Base-by-base conservation (phyloP, 2,797 vertebrate species). In the Eupleurogrammus muticus region DNA sequence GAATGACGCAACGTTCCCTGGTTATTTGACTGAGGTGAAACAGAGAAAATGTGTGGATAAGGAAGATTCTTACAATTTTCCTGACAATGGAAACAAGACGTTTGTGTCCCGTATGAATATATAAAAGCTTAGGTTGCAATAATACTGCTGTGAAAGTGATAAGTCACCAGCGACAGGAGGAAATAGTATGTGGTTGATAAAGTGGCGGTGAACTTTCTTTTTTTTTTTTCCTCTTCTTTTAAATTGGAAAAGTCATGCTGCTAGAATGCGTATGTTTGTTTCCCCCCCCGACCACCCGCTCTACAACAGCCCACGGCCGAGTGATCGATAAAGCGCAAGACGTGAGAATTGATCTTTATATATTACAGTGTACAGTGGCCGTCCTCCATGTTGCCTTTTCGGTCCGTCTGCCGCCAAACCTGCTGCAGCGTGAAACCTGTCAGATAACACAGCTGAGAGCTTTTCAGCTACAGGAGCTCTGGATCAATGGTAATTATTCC, bases 401-500 rank as follows among this genome's bases (percentile, higher is more conserved):
- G 73, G 66, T 72, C 79, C 68, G 62, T 50, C 76, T 68, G 65
- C 73, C n/a, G 40, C 84, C 81, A 80, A 85, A 85, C 77, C 59
- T 60, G 66, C 54, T 76, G 66, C 58, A 65, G 49, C 28, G 12
- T 68, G 65, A 38, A 48, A 60, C 51, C 52, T 68, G 74, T 76
- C 82, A 76, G 70, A 82, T 73, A 79, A 75, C 71, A 50, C 61
- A 56, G 62, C 77, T 51, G 50, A 77, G 46, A 70, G 71, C 14
- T 70, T 73, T 67, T 60, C 54, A 57, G 52, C 57, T 17, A 42
- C 47, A 59, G 21, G 20, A 80, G 34, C 38, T 47, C 46, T 8
- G 59, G 81, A 83, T 86, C 81, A 66, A 82, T 85, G 73, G 34
- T 79, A 69, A 83, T 80, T 81, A 60, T 83, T 67, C n/a, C n/a